Conservation (phyloP, 2,888 invertebrate genomes). For the Eucera pruinosa region DNA sequence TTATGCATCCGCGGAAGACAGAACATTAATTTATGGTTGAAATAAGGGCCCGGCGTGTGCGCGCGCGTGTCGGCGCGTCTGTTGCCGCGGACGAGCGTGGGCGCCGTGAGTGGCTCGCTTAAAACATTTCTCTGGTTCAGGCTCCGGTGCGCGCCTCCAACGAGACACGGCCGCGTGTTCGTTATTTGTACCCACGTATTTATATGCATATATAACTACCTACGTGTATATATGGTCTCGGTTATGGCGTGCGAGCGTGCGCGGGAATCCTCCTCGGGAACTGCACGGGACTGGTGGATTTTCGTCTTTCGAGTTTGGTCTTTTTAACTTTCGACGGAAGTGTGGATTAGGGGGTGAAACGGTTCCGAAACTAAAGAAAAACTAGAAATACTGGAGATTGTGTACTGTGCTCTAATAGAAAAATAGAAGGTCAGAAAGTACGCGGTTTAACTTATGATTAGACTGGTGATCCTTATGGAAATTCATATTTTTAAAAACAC, state of each 20-base stretch:
- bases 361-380: too few relatives aligned
- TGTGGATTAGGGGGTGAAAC: too few relatives aligned
- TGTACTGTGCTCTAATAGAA: too few relatives aligned
- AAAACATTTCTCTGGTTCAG: constrained; percentile 83
- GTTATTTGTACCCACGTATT: constrained; percentile 83
- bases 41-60: constrained; percentile 81
- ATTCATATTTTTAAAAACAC: too few relatives aligned
- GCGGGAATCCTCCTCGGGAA: neutral
- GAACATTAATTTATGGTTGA: constrained; percentile 82
- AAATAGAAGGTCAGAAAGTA: too few relatives aligned
- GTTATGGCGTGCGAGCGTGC: constrained; percentile 27
- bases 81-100: constrained; percentile 80
- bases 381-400: too few relatives aligned
- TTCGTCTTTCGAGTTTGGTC: too few relatives aligned
- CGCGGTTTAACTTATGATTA: too few relatives aligned
- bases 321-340: too few relatives aligned
- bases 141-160: constrained; percentile 73
- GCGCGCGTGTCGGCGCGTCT: constrained; percentile 82
- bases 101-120: constrained; percentile 80
- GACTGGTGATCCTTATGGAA: too few relatives aligned
- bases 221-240: constrained; percentile 45
- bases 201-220: constrained; percentile 67
- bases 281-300: too few relatives aligned
- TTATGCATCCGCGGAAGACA: constrained; percentile 81
- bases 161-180: constrained; percentile 78